Conservation (phyloP, 1,140 invertebrate species). For the Drosophila aff. region DNA sequence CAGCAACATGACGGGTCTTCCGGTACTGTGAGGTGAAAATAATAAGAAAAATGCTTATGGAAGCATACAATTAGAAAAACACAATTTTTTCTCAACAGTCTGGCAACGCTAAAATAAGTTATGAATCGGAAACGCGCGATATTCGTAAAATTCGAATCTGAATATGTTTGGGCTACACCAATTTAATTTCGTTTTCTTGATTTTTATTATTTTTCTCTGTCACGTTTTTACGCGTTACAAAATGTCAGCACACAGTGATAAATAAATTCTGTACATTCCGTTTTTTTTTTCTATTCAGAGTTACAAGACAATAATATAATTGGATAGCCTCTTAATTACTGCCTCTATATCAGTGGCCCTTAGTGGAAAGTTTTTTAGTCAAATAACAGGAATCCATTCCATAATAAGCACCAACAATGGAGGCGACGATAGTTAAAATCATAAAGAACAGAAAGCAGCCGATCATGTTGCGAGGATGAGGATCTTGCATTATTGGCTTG, state of each 20-base stretch:
- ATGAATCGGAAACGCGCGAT: no score
- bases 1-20: no score
- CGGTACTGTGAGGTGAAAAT: no score
- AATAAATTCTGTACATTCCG: no score
- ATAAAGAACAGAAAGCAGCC: not conserved
- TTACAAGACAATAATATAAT: no score
- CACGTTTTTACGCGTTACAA: no score
- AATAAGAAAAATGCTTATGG: no score
- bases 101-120: not conserved
- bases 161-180: not conserved
- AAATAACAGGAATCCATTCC: not conserved
- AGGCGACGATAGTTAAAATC: conserved; percentile 5
- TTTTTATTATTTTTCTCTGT: not conserved
- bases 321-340: no score
- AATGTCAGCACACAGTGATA: no score
- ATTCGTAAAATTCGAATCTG: not conserved
- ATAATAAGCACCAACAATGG: conserved; percentile 9
- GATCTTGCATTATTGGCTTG: not conserved
- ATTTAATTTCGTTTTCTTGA: not conserved
- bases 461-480: conserved; percentile 13
- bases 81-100: not conserved
- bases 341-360: not conserved
- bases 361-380: not conserved
- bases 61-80: no score
- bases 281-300: not conserved